Percentiles rank a stretch among this genome's conserved stretches.
These are phyloP conservation scores for Gracilinanus agilis DNA, from an alignment of 2,113 vertebrate species.

Conservation along the genomic window DNA sequence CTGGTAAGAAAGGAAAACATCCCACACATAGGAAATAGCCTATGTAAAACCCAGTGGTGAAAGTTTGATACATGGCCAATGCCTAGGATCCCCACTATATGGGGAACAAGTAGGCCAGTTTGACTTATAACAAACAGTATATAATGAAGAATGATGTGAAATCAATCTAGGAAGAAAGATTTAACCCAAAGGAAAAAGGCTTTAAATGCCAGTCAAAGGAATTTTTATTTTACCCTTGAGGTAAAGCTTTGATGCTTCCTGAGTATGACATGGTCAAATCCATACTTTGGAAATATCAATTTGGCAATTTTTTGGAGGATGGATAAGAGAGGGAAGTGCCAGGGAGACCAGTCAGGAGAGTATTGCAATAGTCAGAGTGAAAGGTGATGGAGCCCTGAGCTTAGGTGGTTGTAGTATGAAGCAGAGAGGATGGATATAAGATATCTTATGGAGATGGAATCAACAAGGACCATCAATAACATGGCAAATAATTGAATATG, in stretches of 20 bases:
- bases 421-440: background rate
- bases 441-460: background rate
- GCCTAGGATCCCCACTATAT: background rate
- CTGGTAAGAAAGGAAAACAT: background rate
- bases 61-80: background rate
- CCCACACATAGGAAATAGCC: background rate
- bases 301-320: background rate
- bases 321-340: background rate
- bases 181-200: background rate
- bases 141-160: background rate
- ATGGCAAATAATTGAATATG: background rate
- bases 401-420: background rate
- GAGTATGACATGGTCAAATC: background rate
- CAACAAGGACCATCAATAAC: background rate
- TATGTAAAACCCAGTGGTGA: background rate
- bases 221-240: background rate
- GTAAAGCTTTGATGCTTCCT: background rate
- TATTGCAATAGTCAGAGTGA: background rate
- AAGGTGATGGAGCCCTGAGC: background rate
- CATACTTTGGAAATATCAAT: background rate
- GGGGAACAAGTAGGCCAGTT: background rate
- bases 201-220: background rate
- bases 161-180: background rate
- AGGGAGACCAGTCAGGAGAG: background rate
- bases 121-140: background rate